Evolutionary conservation across 2,113 vertebrate species (phyloP), one percentile per base, ranked within the genome.

Genomic region (Geococcyx californianus): DNA sequence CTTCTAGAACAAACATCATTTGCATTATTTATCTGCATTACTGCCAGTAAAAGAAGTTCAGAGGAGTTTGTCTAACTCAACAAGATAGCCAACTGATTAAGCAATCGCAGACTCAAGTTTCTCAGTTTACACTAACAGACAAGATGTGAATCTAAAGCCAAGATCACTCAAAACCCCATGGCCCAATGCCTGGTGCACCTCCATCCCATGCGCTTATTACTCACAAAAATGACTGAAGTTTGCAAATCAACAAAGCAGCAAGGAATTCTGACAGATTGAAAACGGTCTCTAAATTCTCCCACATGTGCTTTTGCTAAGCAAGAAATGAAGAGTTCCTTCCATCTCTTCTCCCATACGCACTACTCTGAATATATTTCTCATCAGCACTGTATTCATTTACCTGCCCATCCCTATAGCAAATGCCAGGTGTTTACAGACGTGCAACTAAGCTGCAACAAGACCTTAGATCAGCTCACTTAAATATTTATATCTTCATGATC

Each of bases 1-100:
- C 84, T 88, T 86, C 51, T 55, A 63, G 79, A 90, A 92, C n/a
- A 95, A 95, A 88, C 26, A 82, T 20, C 66, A 51, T n/a, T 76
- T 91, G 56, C 64, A 74, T 70, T 81, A 77, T 90, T 93, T 70
- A 80, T 36, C 86, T 84, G 42, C 68, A n/a, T 42, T 82, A 44
- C 6, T 11, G 14, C 38, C 82, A 83, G 38, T 1, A 81, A 40
- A 73, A 76, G 68, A 6, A 87, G 42, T 49, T 78, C 72, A 87
- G 68, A 78, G 49, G 87, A 62, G 62, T 87, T 86, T 80, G 94
- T 72, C 45, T 68, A 80, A 63, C 60, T 42, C 59, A 51, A 93
- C 54, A 76, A 91, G 42, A 51, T 16, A 85, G 78, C 58, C 82
- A 85, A 79, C 40, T 29, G 44, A 73, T 82, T 58, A 78, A 95